Evolutionary conservation across 2,113 vertebrate genomes (phyloP), one percentile per base, ranked within the genome.

Genomic region (Catharus minimus): DNA sequence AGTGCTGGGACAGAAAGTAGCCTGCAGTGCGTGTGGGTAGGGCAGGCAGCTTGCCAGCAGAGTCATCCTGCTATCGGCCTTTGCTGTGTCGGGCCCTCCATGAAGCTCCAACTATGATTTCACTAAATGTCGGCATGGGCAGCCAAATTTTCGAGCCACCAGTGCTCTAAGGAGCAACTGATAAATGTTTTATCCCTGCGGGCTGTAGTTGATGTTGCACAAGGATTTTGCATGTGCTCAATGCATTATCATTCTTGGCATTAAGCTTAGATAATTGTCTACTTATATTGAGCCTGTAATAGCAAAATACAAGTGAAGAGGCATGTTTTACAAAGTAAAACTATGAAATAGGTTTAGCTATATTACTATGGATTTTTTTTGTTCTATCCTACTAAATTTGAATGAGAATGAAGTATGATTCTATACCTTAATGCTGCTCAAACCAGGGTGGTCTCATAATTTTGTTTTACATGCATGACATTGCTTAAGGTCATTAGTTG

Each of bases 401-500:
- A 98, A 98, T 98, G 95, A 97, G 96, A 98, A 98, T 98, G 96
- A 97, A 96, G 96, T 97, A 98, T 97, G 96, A 96, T 97, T 98
- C 97, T 97, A 96, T 97, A 97, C 96, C 94, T 97, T 98, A 97
- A 97, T 97, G 96, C 96, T 95, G 95, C 96, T 98, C 95, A 97
- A 97, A 97, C 96, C 98, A 97, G 98, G 98, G 98, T 98, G 98
- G 98, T 98, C 98, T 97, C 95, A 97, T 97, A 98, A 97, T 98
- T 98, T 98, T 98, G 98, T 97, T 98, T 97, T 98, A 98, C 97
- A 98, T 97, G 97, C 97, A 97, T 96, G 97, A 97, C 98, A 97
- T 97, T 97, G 97, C 97, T 97, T 97, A 95, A 98, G 98, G 97
- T 98, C 97, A 98, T 97, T 98, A 97, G 97, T 98, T 98, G 97